These are phyloP conservation scores for Papilio aristodemus DNA, from an alignment of 1,140 invertebrate species.

Conservation along the genomic window DNA sequence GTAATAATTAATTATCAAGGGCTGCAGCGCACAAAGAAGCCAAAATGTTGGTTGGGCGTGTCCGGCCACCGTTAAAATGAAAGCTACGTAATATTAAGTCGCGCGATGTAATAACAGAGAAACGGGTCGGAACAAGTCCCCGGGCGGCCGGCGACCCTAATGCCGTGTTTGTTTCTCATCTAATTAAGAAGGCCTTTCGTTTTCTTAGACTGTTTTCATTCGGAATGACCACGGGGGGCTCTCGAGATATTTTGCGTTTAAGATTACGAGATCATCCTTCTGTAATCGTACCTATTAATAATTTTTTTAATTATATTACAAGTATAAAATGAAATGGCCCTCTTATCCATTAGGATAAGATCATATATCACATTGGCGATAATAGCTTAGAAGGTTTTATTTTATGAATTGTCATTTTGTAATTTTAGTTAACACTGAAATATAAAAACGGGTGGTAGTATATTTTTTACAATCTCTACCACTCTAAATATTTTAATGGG, in stretches of 20 bases:
- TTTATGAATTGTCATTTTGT: not conserved
- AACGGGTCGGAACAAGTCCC: constrained; percentile 35
- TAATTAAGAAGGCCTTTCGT: constrained; percentile 54
- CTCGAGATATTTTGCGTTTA: constrained; percentile 2
- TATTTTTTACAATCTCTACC: too few relatives aligned
- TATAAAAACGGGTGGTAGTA: too few relatives aligned
- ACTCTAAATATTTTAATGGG: too few relatives aligned
- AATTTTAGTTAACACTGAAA: too few relatives aligned
- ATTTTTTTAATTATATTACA: not conserved
- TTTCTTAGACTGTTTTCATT: constrained; percentile 53
- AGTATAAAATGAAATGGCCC: not conserved
- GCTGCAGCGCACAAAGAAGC: constrained; percentile 24
- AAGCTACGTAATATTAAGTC: constrained; percentile 37
- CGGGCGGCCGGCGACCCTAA: constrained; percentile 50
- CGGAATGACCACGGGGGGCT: constrained; percentile 20
- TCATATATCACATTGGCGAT: too few relatives aligned
- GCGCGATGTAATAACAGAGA: constrained; percentile 38
- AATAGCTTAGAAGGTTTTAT: too few relatives aligned
- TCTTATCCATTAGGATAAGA: too few relatives aligned
- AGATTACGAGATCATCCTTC: constrained; percentile 6
- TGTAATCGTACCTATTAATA: not conserved
- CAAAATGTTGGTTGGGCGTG: constrained; percentile 10
- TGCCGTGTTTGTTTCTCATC: constrained; percentile 54
- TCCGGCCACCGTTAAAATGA: constrained; percentile 44
- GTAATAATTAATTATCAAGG: constrained; percentile 5